These are phyloP conservation scores for Temnothorax nylanderi DNA, from an alignment of 1,140 invertebrate genomes.

Conservation along the genomic window DNA sequence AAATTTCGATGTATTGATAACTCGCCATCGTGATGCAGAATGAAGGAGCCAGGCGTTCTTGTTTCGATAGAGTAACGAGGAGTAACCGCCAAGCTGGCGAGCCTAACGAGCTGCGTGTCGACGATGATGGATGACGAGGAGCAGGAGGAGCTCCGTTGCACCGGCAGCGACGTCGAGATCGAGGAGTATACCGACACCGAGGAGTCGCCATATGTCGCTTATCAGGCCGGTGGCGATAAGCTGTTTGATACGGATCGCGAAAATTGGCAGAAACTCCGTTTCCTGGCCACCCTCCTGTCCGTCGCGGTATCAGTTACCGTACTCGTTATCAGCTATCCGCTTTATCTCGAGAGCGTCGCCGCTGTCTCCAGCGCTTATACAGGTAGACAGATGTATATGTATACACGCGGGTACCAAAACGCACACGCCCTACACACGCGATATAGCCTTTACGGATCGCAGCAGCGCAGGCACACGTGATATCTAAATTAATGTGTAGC, in stretches of 20 bases:
- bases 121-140: constrained; percentile 83
- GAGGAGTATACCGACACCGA: constrained; percentile 83
- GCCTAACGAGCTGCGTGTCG: constrained; percentile 73
- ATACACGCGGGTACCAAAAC: background rate
- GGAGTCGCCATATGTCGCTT: constrained; percentile 80
- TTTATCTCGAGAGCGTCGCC: constrained; percentile 81
- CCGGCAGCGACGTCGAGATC: constrained; percentile 82
- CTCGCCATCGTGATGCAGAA: background rate
- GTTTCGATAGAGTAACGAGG: constrained; percentile 17
- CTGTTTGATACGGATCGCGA: constrained; percentile 81
- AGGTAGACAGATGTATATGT: constrained; percentile 67
- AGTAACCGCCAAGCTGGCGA: constrained; percentile 71
- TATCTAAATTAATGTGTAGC: constrained; percentile 26
- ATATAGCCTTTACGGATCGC: background rate
- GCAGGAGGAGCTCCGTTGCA: constrained; percentile 82
- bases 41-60: background rate
- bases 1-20: background rate
- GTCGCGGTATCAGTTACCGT: constrained; percentile 79
- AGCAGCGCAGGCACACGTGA: background rate
- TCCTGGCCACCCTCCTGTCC: constrained; percentile 75
- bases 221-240: constrained; percentile 79
- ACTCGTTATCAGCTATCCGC: constrained; percentile 79
- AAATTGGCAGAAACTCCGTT: constrained; percentile 81
- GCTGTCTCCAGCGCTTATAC: constrained; percentile 81
- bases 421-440: background rate